Conservation (phyloP, 2,797 vertebrate species). For the Orestias chungarensis region DNA sequence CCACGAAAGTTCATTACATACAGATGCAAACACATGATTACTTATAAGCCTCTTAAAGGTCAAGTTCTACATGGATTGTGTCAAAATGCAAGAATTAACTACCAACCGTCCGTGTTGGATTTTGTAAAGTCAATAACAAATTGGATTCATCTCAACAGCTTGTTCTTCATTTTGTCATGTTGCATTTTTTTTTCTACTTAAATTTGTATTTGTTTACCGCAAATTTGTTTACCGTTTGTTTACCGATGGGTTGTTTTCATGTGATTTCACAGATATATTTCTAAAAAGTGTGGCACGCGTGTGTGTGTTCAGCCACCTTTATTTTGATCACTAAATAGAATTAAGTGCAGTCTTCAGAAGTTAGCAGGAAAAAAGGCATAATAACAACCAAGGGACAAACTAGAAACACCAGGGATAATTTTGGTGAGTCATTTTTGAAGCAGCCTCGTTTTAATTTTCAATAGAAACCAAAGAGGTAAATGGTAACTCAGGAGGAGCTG, state of each 20-base stretch:
- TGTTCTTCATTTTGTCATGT: neutral
- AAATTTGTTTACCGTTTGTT: too few relatives aligned
- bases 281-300: too few relatives aligned
- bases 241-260: neutral
- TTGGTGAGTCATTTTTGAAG: neutral
- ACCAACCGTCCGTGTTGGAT: neutral
- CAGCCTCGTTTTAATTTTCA: neutral
- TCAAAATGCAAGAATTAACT: neutral
- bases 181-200: too few relatives aligned
- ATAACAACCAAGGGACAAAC: neutral
- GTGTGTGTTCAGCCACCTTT: too few relatives aligned
- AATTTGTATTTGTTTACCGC: too few relatives aligned
- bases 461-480: neutral
- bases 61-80: neutral
- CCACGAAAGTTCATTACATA: conserved; percentile 3
- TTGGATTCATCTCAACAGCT: neutral
- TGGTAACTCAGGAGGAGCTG: too few relatives aligned
- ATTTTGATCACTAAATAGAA: too few relatives aligned
- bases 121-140: neutral
- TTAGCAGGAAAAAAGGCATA: neutral
- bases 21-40: neutral
- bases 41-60: neutral
- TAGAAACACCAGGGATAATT: too few relatives aligned
- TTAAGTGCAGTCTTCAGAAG: neutral
- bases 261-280: neutral